Conservation (phyloP, 2,888 invertebrate genomes). For the Congeria kusceri region DNA sequence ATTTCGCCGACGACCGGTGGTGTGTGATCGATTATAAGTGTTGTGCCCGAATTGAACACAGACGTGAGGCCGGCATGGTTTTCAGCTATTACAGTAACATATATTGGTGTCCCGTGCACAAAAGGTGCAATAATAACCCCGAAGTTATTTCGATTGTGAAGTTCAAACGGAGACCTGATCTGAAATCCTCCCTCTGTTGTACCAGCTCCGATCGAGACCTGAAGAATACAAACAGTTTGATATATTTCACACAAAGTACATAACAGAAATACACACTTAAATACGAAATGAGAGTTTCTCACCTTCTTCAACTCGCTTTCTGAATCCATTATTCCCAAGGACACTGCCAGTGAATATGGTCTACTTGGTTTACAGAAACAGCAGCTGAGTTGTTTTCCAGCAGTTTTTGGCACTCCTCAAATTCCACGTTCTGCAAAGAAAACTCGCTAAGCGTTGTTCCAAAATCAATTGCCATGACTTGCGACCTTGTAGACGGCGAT, state of each 20-base stretch:
- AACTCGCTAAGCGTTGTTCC: no score
- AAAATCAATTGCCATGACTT: no score
- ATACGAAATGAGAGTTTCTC: neutral
- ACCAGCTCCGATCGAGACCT: constrained; percentile 53
- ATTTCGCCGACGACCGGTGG: no score
- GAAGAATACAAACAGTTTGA: no score
- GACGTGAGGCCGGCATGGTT: constrained; percentile 59
- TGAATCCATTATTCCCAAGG: neutral
- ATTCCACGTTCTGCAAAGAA: no score
- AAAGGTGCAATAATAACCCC: constrained; percentile 37
- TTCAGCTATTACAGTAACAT: constrained; percentile 50
- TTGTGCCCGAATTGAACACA: constrained; percentile 28
- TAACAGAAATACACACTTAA: no score
- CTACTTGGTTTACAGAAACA: neutral
- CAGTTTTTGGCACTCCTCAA: no score
- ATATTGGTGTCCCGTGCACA: no score
- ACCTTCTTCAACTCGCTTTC: neutral
- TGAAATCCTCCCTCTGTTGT: constrained; percentile 60
- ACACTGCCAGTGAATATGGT: neutral
- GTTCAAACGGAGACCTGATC: constrained; percentile 33
- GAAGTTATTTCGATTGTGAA: constrained; percentile 18
- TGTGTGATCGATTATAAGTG: constrained; percentile 56
- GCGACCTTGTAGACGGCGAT: no score
- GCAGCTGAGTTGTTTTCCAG: no score
- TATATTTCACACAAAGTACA: no score